Base-by-base conservation (phyloP, 2,797 vertebrate species). In the Falco berigora region DNA sequence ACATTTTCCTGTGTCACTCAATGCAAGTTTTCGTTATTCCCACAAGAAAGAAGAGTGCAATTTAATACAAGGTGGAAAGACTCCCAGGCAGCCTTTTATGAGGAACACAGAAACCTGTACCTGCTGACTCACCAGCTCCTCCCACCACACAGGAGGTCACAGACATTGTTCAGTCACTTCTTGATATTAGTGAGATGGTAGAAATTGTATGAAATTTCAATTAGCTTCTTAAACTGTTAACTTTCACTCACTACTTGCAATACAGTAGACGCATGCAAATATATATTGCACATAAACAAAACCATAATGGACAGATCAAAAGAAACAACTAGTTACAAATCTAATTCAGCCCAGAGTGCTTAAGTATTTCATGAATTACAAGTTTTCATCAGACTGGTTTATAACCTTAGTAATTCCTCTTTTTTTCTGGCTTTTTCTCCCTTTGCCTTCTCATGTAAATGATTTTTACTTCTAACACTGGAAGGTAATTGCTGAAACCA, bases 351-450 rank as follows among this genome's bases (percentile, higher is more conserved):
- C 92, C 88, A 40, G 79, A 90, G 81, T 44, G 79, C 94, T 61
- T 85, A 91, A 91, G 92, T 96, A 27, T 88, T 79, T 95, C 50
- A 86, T 93, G 88, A 94, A 75, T 93, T 88, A 81, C 72, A 94
- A 86, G 72, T 96, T 96, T 92, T 96, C 67, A 89, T 91, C 95
- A 82, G 75, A 53, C 91, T 56, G 46, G 96, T 95, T 88, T 81
- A 56, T 53, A 96, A 67, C 52, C 8, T 77, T 16, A 71, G 72
- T 84, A 85, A 91, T 90, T 88, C 76, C 34, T 87, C 91, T 46
- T 79, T 90, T 90, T 88, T 36, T 56, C 56, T 14, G 32, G 61
- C 50, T 86, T 89, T 75, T 68, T 49, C 4, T 12, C 7, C 5
- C 46, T 46, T 78, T 82, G 81, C n/a, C 72, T 64, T 91, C 61